Evolutionary conservation across 2,797 vertebrate genomes (phyloP), one percentile per base, ranked within the genome.

Genomic region (Hoplostethus atlanticus): DNA sequence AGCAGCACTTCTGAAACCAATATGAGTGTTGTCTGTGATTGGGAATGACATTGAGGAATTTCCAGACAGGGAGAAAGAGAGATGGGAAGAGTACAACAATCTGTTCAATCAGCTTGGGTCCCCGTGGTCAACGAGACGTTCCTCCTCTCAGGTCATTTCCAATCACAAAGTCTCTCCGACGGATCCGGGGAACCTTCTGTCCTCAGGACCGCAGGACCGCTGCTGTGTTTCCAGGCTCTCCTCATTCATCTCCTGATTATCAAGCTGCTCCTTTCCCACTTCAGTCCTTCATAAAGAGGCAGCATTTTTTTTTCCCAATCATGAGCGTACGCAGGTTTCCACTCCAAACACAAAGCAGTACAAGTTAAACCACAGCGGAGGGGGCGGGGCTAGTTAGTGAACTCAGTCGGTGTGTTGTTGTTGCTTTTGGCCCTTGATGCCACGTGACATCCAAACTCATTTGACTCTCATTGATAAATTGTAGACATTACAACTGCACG

Each of bases 41-140:
- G 59, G 52, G 34, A 71, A 73, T 59, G 80, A 88, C 84, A 77
- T 1, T 48, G 28, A 73, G 72, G 74, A 82, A 81, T 87, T 81
- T 52, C 64, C 21, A 31, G 17, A 16, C 17, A 17, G 36, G 25
- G 56, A 51, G 2, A 10, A 62, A 21, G 34, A 73, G 48, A 68
- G 36, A 55, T 25, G 6, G 6, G 6, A 13, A 47, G 44, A 47
- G 44, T 6, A 66, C 11, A 73, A 55, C 15, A 46, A 72, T 71
- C 68, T 25, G 7, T 73, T 65, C 58, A 81, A 85, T 81, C 63
- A 63, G 57, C 13, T 30, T 13, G 3, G 21, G 36, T 79, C 48
- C 38, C 3, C 60, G 58, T 0, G 46, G 50, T 59, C 52, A 13
- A 63, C 68, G 58, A 71, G 25, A 15, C 56, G 50, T 66, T 68